phyloP scores from a whole-genome alignment of 2,888 invertebrate species.

The Tenthredo scrophulariae region DNA sequence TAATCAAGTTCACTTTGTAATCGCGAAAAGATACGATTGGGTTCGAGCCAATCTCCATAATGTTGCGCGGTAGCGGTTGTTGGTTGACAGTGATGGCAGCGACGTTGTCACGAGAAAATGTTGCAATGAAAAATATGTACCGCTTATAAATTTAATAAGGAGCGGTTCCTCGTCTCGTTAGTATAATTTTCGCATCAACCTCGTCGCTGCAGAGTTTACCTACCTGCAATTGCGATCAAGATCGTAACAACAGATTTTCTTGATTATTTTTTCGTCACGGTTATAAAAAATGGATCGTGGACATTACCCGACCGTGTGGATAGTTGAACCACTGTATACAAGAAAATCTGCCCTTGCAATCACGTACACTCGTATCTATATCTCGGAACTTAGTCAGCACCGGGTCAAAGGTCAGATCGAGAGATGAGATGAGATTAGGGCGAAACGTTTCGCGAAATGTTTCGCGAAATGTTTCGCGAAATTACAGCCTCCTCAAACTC shows the following conservation, averaged over 20 bases:
- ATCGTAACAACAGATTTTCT: constrained; percentile 31
- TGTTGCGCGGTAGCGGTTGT: constrained; percentile 19
- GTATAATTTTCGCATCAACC: constrained; percentile 50
- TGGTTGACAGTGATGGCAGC: not conserved
- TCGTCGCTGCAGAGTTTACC: not conserved
- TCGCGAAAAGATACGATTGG: not conserved
- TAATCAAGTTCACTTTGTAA: constrained; percentile 7
- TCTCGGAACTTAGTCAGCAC: not conserved
- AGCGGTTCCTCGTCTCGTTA: constrained; percentile 46
- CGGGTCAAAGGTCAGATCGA: not conserved
- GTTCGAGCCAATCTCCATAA: constrained; percentile 6
- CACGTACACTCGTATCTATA: not conserved
- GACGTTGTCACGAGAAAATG: not conserved
- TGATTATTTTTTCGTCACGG: constrained; percentile 21
- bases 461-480: not conserved
- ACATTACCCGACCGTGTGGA: not conserved
- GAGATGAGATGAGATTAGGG: not conserved
- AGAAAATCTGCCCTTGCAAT: not conserved
- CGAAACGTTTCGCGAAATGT: not conserved
- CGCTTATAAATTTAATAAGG: constrained; percentile 45
- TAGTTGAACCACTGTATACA: not conserved
- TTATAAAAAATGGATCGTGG: constrained; percentile 31
- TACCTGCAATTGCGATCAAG: constrained; percentile 5
- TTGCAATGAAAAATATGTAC: constrained; percentile 24
- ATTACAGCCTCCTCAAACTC: not conserved